Base-by-base conservation (phyloP, 1,140 invertebrate species). In the Drosophila nasuta region DNA sequence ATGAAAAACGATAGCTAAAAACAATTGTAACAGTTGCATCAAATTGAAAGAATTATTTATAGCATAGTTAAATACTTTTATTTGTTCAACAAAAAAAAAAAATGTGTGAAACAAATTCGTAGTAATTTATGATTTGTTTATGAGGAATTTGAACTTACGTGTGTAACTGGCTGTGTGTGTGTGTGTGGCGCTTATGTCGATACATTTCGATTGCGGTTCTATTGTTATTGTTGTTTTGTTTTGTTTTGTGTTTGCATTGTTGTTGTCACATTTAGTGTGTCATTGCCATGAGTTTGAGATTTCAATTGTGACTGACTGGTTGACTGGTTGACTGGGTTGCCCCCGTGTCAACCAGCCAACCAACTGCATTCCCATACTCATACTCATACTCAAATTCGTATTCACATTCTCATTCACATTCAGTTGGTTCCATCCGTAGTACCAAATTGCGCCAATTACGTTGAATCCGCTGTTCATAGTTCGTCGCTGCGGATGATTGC, bases 231-330 rank as follows among this genome's bases (percentile, higher is more conserved):
- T 65, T 69, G 54, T 25, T 25, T 25, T 25, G 54, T 4, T 25
- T 25, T 25, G 20, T 25, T 25, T 25, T 20, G 20, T 20, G 20
- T 68, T 57, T 5, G 46, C 38, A 10, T 62, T 60, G 62, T 71
- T 69, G 67, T 79, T 82, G 82, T 73, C 54, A 70, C 45, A 25
- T 82, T 87, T 82, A 87, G 77, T 88, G 64, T 87, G 83, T 82
- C 83, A 87, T 87, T 87, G 83, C 83, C 83, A 82, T 80, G 63
- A 87, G 72, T 80, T 76, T 87, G 77, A 80, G 83, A 87, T 80
- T 87, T 87, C 79, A 87, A 87, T 87, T 77, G 82, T 54, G 69
- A 17, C 28, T 33, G 30, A 35, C 11, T 43, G 56, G 20, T 7
- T 54, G 30, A 8, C n/a, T 43, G 41, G 5, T 7, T 54, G 30